Evolutionary conservation across 2,888 invertebrate species (phyloP).

Genomic region (Caenorhabditis doughertyi): DNA sequence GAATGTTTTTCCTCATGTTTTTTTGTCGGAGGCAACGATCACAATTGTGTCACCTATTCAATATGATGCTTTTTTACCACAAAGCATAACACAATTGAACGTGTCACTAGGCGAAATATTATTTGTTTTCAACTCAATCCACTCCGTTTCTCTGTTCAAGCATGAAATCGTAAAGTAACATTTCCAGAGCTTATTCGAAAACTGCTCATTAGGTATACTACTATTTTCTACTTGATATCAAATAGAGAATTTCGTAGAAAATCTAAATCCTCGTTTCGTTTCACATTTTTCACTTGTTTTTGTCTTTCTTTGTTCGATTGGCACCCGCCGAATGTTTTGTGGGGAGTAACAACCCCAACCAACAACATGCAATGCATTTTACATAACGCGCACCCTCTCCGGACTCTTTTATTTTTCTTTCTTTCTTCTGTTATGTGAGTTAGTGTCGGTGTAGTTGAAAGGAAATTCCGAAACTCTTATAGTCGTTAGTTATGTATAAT

Average conservation of each 20-base stretch:
- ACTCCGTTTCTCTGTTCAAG: too few species aligned
- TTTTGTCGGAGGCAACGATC: constrained; percentile 20
- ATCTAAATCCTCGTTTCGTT: constrained; percentile 11
- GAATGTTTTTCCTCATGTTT: constrained; percentile 42
- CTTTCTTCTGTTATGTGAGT: constrained; percentile 12
- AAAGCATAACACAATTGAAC: too few species aligned
- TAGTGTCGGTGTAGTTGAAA: constrained; percentile 15
- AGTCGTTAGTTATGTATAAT: too few species aligned
- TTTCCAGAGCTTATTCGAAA: too few species aligned
- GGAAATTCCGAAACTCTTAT: neutral
- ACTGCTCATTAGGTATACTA: neutral
- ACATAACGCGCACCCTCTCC: constrained; percentile 45
- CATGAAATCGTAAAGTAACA: too few species aligned
- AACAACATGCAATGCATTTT: constrained; percentile 49
- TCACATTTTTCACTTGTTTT: constrained; percentile 35
- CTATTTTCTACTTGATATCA: neutral
- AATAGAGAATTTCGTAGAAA: neutral
- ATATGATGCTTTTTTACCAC: constrained; percentile 14
- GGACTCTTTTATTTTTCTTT: constrained; percentile 24
- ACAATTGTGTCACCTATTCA: constrained; percentile 41
- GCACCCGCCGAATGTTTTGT: constrained; percentile 26
- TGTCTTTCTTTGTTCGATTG: constrained; percentile 36
- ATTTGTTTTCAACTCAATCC: too few species aligned
- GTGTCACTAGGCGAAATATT: too few species aligned
- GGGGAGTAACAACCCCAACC: constrained; percentile 34